phyloP scores from a whole-genome alignment of 2,888 invertebrate genomes.

The Drymonia ruficornis region DNA sequence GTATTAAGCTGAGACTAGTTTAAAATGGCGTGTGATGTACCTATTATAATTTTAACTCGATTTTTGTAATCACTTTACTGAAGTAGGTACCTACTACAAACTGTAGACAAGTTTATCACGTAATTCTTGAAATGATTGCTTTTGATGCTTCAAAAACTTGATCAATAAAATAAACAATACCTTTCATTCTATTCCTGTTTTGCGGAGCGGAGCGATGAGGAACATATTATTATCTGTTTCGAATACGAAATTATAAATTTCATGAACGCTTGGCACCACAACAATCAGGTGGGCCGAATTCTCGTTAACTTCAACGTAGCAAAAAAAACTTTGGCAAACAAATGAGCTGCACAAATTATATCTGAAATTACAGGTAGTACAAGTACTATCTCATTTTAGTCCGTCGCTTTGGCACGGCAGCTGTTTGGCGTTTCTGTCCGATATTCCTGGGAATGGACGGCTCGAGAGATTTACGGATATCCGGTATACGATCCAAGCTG shows the following conservation, averaged over 20 bases:
- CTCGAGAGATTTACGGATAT: slow-evolving; percentile 46
- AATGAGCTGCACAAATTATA: slow-evolving; percentile 8
- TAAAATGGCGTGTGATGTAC: slow-evolving; percentile 1
- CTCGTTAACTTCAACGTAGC: slow-evolving; percentile 25
- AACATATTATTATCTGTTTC: background rate
- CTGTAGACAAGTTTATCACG: background rate
- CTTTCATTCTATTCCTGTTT: background rate
- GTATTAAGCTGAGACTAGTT: slow-evolving; percentile 19
- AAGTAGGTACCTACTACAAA: too few relatives aligned
- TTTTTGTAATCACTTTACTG: background rate
- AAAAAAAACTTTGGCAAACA: slow-evolving; percentile 27
- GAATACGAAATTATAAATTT: slow-evolving; percentile 8
- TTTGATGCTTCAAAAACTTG: background rate
- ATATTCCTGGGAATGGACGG: slow-evolving; percentile 27
- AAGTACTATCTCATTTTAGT: slow-evolving; percentile 25
- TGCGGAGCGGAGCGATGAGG: background rate
- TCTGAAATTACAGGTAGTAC: slow-evolving; percentile 25
- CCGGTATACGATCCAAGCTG: slow-evolving; percentile 35
- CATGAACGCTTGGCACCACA: slow-evolving; percentile 28
- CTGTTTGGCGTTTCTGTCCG: slow-evolving; percentile 33
- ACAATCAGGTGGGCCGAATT: slow-evolving; percentile 20
- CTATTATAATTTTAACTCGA: background rate
- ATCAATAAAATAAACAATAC: background rate
- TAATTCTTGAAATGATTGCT: background rate
- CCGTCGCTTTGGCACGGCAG: slow-evolving; percentile 21